phyloP scores from a whole-genome alignment of 2,888 invertebrate genomes.

The Syrista parreyssii region DNA sequence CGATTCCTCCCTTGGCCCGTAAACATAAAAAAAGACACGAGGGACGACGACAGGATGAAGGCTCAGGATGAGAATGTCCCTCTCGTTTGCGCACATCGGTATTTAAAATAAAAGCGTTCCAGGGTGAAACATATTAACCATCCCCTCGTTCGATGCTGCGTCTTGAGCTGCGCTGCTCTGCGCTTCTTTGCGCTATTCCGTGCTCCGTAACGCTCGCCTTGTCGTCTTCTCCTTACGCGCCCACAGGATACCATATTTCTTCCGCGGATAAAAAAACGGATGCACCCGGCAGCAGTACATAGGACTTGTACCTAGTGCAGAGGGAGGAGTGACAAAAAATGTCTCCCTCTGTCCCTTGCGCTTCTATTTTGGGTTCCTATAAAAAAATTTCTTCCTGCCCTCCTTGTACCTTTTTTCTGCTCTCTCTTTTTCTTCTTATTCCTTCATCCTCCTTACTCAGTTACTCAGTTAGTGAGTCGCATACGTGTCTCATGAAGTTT shows the following conservation, averaged over 20 bases:
- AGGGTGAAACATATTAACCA: too few relatives aligned
- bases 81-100: constrained; percentile 1
- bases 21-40: too few relatives aligned
- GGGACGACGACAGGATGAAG: too few relatives aligned
- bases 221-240: too few relatives aligned
- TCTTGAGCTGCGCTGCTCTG: too few relatives aligned
- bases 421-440: too few relatives aligned
- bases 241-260: constrained; percentile 45
- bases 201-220: neutral
- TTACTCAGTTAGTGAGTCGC: neutral
- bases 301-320: neutral
- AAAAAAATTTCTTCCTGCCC: constrained; percentile 2
- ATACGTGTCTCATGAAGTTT: constrained; percentile 14
- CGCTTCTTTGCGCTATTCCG: neutral
- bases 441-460: too few relatives aligned
- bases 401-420: neutral
- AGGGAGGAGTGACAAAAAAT: constrained; percentile 7
- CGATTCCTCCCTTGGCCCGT: too few relatives aligned
- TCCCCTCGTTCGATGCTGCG: too few relatives aligned
- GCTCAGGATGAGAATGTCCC: neutral
- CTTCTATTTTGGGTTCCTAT: neutral
- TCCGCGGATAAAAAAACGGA: constrained; percentile 33
- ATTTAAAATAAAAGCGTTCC: too few relatives aligned
- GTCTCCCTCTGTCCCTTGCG: constrained; percentile 1
- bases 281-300: constrained; percentile 8